Percentiles rank a stretch among this genome's conserved stretches.
Evolutionary conservation across 2,797 vertebrate species (phyloP).

Genomic region (Diceros bicornis): DNA sequence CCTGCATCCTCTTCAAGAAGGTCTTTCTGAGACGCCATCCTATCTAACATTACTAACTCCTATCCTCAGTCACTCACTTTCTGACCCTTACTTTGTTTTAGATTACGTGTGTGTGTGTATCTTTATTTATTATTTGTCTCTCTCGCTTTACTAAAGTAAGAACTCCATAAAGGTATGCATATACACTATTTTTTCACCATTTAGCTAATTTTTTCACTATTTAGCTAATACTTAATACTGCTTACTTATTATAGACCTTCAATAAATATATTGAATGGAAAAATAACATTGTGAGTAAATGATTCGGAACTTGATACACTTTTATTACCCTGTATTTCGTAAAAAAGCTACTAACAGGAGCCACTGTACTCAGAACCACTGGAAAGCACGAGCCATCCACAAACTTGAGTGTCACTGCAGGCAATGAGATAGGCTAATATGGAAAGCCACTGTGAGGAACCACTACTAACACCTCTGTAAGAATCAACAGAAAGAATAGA

Average conservation of each 20-base stretch:
- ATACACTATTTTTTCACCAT: not conserved
- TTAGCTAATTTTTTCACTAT: not conserved
- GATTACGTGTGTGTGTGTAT: not conserved
- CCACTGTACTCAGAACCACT: not conserved
- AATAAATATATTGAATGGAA: not conserved
- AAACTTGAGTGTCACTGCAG: not conserved
- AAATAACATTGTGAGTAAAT: not conserved
- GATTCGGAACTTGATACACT: not conserved
- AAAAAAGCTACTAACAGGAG: not conserved
- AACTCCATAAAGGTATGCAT: not conserved
- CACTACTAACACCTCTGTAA: not conserved
- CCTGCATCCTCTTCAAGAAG: not conserved
- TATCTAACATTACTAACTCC: not conserved
- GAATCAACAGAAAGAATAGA: not conserved
- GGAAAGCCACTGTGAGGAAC: not conserved
- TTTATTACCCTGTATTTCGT: not conserved
- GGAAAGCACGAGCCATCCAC: not conserved
- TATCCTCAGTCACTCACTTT: not conserved
- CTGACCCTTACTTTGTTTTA: not conserved
- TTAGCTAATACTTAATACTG: not conserved
- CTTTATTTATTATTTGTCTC: not conserved
- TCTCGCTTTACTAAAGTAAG: not conserved
- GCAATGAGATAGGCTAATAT: not conserved
- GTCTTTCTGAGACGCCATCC: not conserved
- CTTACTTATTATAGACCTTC: not conserved